A percentile compares a stretch with the other conserved stretches of the same genome.
Evolutionary conservation across 2,888 invertebrate species (phyloP).

Genomic region (Amiota communis): DNA sequence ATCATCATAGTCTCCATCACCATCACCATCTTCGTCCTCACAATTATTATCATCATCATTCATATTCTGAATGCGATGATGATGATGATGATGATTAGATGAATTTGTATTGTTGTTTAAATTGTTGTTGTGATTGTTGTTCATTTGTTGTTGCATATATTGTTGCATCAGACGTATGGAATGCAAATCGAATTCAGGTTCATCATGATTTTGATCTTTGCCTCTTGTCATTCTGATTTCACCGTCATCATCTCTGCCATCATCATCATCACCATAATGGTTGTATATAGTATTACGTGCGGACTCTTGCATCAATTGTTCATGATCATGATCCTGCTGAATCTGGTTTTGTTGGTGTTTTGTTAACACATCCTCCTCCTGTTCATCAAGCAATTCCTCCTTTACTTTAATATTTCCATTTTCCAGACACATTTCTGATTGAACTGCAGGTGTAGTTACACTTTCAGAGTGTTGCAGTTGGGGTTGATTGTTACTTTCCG

Average conservation of each 20-base stretch:
- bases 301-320: conserved; percentile 29
- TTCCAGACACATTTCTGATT: conserved; percentile 12
- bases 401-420: conserved; percentile 41
- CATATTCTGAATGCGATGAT: conserved; percentile 18
- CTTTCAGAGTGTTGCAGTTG: not conserved
- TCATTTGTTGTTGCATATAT: conserved; percentile 70
- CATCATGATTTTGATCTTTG: conserved; percentile 46
- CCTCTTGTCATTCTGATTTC: conserved; percentile 8
- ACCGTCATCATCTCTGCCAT: conserved; percentile 36
- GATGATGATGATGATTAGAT: not conserved
- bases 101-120: conserved; percentile 43
- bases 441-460: too few relatives aligned
- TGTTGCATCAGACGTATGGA: conserved; percentile 71
- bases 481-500: not conserved
- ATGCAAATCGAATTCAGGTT: conserved; percentile 59
- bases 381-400: conserved; percentile 29
- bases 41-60: conserved; percentile 52
- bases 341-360: conserved; percentile 33
- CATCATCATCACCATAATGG: not conserved
- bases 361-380: conserved; percentile 23
- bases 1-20: conserved; percentile 35
- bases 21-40: conserved; percentile 32
- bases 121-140: conserved; percentile 45
- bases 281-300: not conserved
- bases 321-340: conserved; percentile 48